phyloP scores from a whole-genome alignment of 2,888 invertebrate species.

The Oligia latruncula region DNA sequence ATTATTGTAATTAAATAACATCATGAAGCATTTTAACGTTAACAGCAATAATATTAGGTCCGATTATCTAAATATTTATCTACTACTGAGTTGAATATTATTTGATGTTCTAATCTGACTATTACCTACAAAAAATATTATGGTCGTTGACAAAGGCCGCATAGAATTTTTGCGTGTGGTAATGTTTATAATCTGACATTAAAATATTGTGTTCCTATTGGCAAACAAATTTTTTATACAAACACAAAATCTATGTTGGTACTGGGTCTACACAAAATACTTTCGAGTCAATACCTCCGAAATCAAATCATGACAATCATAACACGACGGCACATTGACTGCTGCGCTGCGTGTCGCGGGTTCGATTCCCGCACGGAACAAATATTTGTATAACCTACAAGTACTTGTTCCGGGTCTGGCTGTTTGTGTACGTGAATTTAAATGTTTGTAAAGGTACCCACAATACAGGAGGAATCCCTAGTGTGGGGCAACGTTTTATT shows the following conservation, averaged over 20 bases:
- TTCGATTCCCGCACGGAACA: no score
- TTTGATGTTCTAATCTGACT: constrained; percentile 20
- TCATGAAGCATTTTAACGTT: not conserved
- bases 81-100: constrained; percentile 6
- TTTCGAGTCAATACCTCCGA: not conserved
- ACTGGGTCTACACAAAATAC: not conserved
- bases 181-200: constrained; percentile 46
- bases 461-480: no score
- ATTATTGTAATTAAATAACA: not conserved
- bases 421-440: no score
- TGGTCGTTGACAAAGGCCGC: not conserved
- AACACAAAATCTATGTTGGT: not conserved
- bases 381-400: no score
- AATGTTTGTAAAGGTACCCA: no score
- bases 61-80: constrained; percentile 1
- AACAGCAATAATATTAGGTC: constrained; percentile 7
- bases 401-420: no score
- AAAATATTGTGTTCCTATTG: constrained; percentile 21
- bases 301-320: not conserved
- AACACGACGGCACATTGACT: not conserved
- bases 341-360: no score
- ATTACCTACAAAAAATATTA: not conserved
- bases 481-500: no score
- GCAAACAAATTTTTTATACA: not conserved
- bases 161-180: not conserved